phyloP scores from a whole-genome alignment of 2,888 invertebrate species.

The Nomada ferruginata region DNA sequence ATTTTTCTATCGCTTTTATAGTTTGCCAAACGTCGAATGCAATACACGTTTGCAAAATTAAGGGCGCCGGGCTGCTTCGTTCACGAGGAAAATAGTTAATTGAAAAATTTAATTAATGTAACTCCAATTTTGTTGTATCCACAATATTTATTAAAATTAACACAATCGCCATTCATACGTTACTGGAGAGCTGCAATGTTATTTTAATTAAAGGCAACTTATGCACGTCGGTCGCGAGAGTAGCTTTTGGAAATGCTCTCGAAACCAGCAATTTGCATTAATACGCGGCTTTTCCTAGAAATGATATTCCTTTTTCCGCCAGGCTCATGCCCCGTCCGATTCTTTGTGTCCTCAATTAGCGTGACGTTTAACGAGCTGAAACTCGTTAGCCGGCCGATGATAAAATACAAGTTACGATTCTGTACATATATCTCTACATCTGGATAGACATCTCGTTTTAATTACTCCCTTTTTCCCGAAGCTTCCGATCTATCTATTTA shows the following conservation, averaged over 20 bases:
- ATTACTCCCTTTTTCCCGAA: background rate
- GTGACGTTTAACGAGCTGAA: slow-evolving; percentile 39
- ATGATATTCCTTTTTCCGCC: slow-evolving; percentile 16
- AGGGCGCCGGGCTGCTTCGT: background rate
- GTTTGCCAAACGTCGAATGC: background rate
- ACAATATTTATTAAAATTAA: too few species aligned
- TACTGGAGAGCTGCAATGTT: background rate
- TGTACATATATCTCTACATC: background rate
- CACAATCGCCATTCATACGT: background rate
- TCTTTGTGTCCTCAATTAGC: slow-evolving; percentile 36
- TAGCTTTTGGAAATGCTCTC: background rate
- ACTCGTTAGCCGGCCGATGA: slow-evolving; percentile 26
- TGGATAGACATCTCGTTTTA: background rate
- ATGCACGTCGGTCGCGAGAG: background rate
- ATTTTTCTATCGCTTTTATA: background rate
- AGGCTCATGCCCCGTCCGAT: background rate
- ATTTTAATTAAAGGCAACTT: background rate
- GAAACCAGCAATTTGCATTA: slow-evolving; percentile 17
- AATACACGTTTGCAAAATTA: slow-evolving; percentile 9
- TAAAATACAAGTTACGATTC: slow-evolving; percentile 23
- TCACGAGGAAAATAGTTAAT: background rate
- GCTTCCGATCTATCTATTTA: background rate
- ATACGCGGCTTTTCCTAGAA: slow-evolving; percentile 1
- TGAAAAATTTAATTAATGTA: background rate
- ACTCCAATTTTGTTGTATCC: background rate